phyloP scores from a whole-genome alignment of 2,113 vertebrate genomes.

The Archocentrus centrarchus region DNA sequence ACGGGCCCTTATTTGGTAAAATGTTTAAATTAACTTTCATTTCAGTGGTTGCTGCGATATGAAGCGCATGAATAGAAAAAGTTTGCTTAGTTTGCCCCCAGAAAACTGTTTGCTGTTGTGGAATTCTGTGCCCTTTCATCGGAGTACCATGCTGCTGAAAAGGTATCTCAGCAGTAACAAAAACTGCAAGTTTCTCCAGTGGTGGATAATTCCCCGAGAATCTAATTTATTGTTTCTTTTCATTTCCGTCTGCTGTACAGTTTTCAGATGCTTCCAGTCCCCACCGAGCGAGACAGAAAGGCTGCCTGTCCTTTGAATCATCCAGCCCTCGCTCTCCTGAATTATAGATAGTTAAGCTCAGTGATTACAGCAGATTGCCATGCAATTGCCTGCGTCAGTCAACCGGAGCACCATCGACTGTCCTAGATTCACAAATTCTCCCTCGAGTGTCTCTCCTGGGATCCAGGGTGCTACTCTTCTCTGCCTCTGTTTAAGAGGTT shows the following conservation, averaged over 20 bases:
- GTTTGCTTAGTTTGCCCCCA: not conserved
- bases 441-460: slow-evolving; percentile 46
- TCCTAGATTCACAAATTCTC: slow-evolving; percentile 48
- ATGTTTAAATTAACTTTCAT: not conserved
- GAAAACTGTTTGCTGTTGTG: not conserved
- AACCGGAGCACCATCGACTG: slow-evolving; percentile 22
- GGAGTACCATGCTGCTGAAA: too few species aligned
- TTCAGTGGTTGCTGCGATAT: not conserved
- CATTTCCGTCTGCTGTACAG: not conserved
- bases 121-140: not conserved
- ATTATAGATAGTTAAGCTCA: slow-evolving; percentile 30
- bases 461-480: slow-evolving; percentile 16
- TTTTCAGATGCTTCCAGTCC: not conserved
- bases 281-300: rapidly evolving
- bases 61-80: not conserved
- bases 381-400: slow-evolving; percentile 45
- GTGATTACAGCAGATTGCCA: slow-evolving; percentile 47
- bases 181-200: not conserved
- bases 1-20: not conserved
- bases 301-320: not conserved
- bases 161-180: not conserved
- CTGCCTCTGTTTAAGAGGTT: slow-evolving; percentile 42
- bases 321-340: not conserved
- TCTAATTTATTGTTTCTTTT: not conserved
- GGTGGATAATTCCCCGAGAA: not conserved